phyloP scores from a whole-genome alignment of 2,888 invertebrate species.

The Pyrgus malvae region DNA sequence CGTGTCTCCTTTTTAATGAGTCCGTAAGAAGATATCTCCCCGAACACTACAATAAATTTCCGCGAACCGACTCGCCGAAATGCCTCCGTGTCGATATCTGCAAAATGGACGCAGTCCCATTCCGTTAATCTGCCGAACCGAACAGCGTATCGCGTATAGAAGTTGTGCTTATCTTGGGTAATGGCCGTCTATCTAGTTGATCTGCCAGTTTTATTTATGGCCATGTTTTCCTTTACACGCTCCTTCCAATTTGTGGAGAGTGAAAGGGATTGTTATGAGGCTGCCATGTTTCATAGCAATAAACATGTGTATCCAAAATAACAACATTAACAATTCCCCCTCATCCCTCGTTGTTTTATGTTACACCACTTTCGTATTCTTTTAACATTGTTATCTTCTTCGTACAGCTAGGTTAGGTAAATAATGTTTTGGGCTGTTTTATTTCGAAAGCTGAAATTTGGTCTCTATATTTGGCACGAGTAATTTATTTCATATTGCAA shows the following conservation, averaged over 20 bases:
- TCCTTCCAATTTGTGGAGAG: constrained; percentile 81
- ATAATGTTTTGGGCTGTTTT: too few relatives aligned
- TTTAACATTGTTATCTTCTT: constrained; percentile 37
- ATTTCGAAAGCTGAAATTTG: too few relatives aligned
- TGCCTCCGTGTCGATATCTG: constrained; percentile 75
- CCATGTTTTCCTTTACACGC: constrained; percentile 81
- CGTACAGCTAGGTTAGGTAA: too few relatives aligned
- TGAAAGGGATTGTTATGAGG: constrained; percentile 80
- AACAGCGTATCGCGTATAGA: constrained; percentile 74
- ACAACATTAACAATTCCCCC: constrained; percentile 74
- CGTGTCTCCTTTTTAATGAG: constrained; percentile 82
- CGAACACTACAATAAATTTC: constrained; percentile 76
- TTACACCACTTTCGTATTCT: constrained; percentile 60
- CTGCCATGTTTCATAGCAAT: constrained; percentile 80
- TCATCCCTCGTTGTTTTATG: constrained; percentile 49
- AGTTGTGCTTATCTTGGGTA: constrained; percentile 78
- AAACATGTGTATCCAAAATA: constrained; percentile 80
- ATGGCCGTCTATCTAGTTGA: constrained; percentile 80
- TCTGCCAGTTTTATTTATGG: constrained; percentile 80
- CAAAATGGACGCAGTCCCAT: constrained; percentile 71
- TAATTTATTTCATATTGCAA: too few relatives aligned
- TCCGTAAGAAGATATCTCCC: constrained; percentile 79
- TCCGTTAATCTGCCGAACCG: constrained; percentile 75
- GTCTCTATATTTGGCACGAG: too few relatives aligned
- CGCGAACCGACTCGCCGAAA: constrained; percentile 71